A percentile compares a stretch with the other conserved stretches of the same genome.
Evolutionary conservation across 2,113 vertebrate species (phyloP).

Genomic region (Lontra canadensis): DNA sequence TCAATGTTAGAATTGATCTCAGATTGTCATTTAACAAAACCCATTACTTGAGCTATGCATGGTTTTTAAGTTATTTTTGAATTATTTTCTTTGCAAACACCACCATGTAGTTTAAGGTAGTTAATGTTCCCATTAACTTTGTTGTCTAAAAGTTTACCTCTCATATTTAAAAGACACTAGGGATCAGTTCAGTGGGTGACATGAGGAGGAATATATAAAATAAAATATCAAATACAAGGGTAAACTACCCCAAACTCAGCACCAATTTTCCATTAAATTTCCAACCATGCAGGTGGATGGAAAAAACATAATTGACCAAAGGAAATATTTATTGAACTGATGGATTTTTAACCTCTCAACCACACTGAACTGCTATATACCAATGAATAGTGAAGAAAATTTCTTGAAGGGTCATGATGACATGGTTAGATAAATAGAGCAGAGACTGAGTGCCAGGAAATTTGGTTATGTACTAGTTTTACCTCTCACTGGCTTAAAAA

Average conservation of each 20-base stretch:
- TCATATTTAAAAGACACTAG: not conserved
- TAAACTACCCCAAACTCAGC: not conserved
- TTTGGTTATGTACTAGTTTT: not conserved
- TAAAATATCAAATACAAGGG: not conserved
- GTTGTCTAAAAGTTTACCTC: not conserved
- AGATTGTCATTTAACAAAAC: not conserved
- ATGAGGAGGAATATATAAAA: not conserved
- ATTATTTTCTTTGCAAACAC: constrained; percentile 4
- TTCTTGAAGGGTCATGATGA: not conserved
- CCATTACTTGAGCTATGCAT: not conserved
- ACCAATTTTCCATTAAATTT: not conserved
- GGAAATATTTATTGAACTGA: not conserved
- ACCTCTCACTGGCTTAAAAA: not conserved
- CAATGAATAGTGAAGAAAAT: not conserved
- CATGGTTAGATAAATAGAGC: not conserved
- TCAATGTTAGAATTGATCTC: not conserved
- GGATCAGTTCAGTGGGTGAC: not conserved
- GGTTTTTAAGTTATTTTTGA: not conserved
- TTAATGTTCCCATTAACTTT: not conserved
- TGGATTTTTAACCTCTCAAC: not conserved
- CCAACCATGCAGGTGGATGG: not conserved
- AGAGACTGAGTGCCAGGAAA: not conserved
- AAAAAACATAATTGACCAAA: not conserved
- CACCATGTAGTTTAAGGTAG: not conserved
- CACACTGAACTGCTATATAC: not conserved